A percentile compares a stretch with the other conserved stretches of the same genome.
These are phyloP conservation scores for Ctenoplectra terminalis DNA, from an alignment of 1,140 invertebrate species.

Conservation along the genomic window DNA sequence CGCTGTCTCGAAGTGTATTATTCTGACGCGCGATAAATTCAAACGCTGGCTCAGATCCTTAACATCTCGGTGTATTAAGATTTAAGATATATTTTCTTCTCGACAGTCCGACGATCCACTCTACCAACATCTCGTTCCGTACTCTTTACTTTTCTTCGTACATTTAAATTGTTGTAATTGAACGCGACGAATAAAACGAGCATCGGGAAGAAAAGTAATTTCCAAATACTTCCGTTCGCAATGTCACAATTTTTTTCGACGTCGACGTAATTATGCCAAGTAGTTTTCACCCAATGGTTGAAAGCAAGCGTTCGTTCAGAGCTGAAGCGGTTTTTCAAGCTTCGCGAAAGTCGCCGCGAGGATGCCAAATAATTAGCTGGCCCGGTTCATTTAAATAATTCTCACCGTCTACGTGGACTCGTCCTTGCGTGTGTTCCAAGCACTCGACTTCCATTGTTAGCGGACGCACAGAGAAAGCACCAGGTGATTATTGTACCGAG, in stretches of 20 bases:
- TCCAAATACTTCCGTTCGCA: neutral
- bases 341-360: conserved; percentile 26
- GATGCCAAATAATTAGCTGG: conserved; percentile 42
- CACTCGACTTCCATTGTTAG: conserved; percentile 58
- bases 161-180: neutral
- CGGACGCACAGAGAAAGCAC: conserved; percentile 59
- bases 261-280: conserved; percentile 34
- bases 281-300: conserved; percentile 31
- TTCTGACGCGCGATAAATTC: neutral
- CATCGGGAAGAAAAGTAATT: neutral
- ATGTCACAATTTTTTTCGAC: neutral
- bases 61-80: neutral
- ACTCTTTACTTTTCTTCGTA: neutral
- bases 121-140: neutral
- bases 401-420: conserved; percentile 51
- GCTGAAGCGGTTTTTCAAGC: conserved; percentile 8
- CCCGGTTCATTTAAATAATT: conserved; percentile 62
- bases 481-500: conserved; percentile 53
- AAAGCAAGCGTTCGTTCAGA: conserved; percentile 1
- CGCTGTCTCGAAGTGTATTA: neutral
- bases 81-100: neutral
- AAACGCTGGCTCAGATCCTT: neutral
- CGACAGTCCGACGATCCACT: neutral
- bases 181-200: neutral
- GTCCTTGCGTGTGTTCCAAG: conserved; percentile 50